phyloP scores from a whole-genome alignment of 2,797 vertebrate genomes.

The Spea hammondii region DNA sequence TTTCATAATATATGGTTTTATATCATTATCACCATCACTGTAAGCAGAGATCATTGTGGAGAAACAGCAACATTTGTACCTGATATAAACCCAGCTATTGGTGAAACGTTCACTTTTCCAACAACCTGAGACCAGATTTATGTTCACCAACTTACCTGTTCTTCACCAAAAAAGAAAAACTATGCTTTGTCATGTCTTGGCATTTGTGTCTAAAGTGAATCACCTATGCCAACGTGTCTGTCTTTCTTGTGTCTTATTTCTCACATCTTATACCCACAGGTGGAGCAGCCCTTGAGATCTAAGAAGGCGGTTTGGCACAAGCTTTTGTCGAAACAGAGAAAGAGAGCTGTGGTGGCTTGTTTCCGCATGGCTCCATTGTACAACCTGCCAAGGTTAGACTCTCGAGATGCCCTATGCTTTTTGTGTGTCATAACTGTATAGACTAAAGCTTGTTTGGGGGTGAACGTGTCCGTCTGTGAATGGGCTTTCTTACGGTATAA shows the following conservation, averaged over 20 bases:
- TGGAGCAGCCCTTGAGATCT: conserved; percentile 94
- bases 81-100: too few species aligned
- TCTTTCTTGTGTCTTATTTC: background rate
- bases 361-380: conserved; percentile 98
- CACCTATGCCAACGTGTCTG: background rate
- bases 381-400: conserved; percentile 87
- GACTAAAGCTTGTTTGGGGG: conserved; percentile 8
- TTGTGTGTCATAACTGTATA: background rate
- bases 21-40: too few species aligned
- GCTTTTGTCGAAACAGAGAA: conserved; percentile 94
- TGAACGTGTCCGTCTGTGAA: conserved; percentile 26
- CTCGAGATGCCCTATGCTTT: conserved; percentile 29
- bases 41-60: too few species aligned
- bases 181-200: too few species aligned
- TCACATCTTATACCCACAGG: conserved; percentile 64
- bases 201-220: background rate
- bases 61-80: too few species aligned
- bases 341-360: conserved; percentile 96
- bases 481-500: conserved; percentile 35
- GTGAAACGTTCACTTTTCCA: too few species aligned
- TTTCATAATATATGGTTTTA: too few species aligned
- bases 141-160: too few species aligned
- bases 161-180: too few species aligned
- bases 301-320: conserved; percentile 99
- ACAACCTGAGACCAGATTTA: too few species aligned